Base-by-base conservation (phyloP, 2,888 invertebrate genomes). In the Acanthosepion esculentum region DNA sequence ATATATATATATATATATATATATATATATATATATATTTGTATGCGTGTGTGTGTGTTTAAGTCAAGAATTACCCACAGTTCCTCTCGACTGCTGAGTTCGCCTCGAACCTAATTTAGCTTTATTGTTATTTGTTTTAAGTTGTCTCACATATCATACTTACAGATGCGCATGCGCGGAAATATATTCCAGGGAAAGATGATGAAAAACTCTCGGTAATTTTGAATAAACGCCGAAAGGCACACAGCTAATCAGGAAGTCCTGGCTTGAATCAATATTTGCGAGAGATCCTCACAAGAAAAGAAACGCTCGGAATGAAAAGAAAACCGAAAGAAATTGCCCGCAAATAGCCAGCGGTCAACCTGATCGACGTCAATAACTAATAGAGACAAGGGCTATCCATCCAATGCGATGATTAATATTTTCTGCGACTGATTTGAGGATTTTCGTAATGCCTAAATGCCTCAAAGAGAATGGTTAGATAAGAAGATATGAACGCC, bases 201-300 rank as follows among this genome's bases (percentile, higher is more conserved):
- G 78, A 10, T n/a, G n/a, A 33, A 78, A 78, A 78, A 78, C n/a
- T n/a, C 78, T 8, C 5, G 78, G 78, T 78, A 78, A 78, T 78
- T 78, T 78, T n/a, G n/a, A 78, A 78, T 78, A 18, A 78, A n/a
- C 12, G 78, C 78, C 78, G 78, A 15, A 3, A 18, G 78, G n/a
- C n/a, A 33, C 78, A 33, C 78, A 12, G n/a, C 78, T 78, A 78
- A 78, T 78, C 78, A 78, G 33, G n/a, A 78, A n/a, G n/a, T 78
- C n/a, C 78, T 78, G n/a, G n/a, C n/a, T 78, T 78, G n/a, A 78
- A 78, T 78, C 78, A 78, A 78, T 78, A 78, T 78, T 78, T 33
- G 78, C n/a, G 15, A 78, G 78, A 78, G 12, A 33, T 8, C n/a
- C n/a, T 78, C 78, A 78, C 78, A 15, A 12, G n/a, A 78, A 59